phyloP scores from a whole-genome alignment of 2,888 invertebrate species.

The Cataglyphis livida region DNA sequence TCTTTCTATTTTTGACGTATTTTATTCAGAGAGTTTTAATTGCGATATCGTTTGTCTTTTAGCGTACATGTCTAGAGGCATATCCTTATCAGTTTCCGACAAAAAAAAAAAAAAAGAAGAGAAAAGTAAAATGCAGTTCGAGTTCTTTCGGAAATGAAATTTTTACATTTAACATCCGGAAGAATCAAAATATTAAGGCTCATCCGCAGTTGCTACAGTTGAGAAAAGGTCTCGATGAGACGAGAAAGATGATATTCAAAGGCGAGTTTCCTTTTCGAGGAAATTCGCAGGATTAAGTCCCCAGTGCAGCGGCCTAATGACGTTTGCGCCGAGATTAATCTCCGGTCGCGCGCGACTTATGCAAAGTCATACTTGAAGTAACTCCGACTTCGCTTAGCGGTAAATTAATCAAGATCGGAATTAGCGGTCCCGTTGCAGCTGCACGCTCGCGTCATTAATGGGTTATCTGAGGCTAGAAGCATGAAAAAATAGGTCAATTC shows the following conservation, averaged over 20 bases:
- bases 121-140: not conserved
- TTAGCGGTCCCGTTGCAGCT: constrained; percentile 34
- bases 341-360: constrained; percentile 48
- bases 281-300: constrained; percentile 3
- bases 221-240: constrained; percentile 20
- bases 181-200: not conserved
- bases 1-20: not conserved
- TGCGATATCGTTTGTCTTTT: not conserved
- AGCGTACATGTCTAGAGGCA: not conserved
- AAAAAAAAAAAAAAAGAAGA: not conserved
- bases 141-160: not conserved
- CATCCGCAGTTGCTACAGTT: not conserved
- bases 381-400: constrained; percentile 29
- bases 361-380: constrained; percentile 52
- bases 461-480: not conserved
- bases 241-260: constrained; percentile 3
- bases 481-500: constrained; percentile 19
- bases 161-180: not conserved
- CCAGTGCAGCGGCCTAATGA: constrained; percentile 34
- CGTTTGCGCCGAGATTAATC: constrained; percentile 47
- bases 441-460: constrained; percentile 33
- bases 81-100: not conserved
- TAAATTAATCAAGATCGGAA: constrained; percentile 51
- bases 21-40: not conserved
- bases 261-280: not conserved